Evolutionary conservation across 2,888 invertebrate genomes (phyloP).

Genomic region (Eupsilia transversa): DNA sequence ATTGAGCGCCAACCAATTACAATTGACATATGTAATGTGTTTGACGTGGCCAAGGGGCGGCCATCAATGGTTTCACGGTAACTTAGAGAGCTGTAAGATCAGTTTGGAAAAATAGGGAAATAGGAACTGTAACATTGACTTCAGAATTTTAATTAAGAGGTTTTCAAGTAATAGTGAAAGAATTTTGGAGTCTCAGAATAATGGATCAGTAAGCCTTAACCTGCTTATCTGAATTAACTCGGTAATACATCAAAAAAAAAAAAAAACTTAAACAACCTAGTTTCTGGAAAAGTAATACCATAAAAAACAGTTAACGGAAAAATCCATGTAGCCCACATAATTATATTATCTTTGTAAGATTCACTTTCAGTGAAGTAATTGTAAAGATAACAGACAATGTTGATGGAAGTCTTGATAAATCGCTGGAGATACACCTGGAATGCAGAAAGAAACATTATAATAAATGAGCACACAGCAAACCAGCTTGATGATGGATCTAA

Average conservation of each 20-base stretch:
- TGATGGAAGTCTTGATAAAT: slow-evolving; percentile 48
- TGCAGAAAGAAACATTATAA: slow-evolving; percentile 19
- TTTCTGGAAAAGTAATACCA: not conserved
- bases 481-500: not conserved
- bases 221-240: not conserved
- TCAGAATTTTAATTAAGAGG: not conserved
- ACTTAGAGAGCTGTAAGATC: slow-evolving; percentile 22
- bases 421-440: slow-evolving; percentile 27
- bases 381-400: slow-evolving; percentile 53
- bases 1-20: slow-evolving; percentile 1
- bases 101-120: not conserved
- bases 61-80: slow-evolving; percentile 24
- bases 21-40: slow-evolving; percentile 27
- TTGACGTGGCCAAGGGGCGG: slow-evolving; percentile 20
- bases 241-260: not conserved
- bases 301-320: slow-evolving; percentile 35
- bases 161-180: not conserved
- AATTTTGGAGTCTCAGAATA: not conserved
- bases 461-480: not conserved
- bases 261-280: not conserved
- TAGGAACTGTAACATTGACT: not conserved
- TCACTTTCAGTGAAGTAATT: slow-evolving; percentile 59
- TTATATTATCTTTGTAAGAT: slow-evolving; percentile 57
- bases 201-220: not conserved
- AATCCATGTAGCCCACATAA: slow-evolving; percentile 44